Evolutionary conservation across 2,888 invertebrate genomes (phyloP), one percentile per base, ranked within the genome.

Genomic region (Pseudoips prasinana): DNA sequence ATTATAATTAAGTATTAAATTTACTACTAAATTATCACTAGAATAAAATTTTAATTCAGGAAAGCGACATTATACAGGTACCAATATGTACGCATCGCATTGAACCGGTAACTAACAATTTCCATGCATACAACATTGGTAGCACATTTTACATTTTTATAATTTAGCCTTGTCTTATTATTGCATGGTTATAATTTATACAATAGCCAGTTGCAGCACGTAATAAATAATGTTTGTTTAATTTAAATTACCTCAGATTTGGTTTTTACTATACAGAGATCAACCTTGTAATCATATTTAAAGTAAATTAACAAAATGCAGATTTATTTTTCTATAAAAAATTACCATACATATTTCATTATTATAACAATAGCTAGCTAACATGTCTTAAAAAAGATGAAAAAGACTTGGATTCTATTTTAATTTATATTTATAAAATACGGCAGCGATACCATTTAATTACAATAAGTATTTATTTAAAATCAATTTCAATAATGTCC

Each of bases 401-500:
- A 85, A 68, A 87, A 84, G 85, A 86, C 79, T 81, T 70, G 72
- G 82, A 76, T 76, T 81, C 81, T 82, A 76, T 75, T 81, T 80
- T 79, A 85, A 83, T 77, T 77, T 71, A 76, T 72, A 79, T 84
- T 86, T 84, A 86, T 85, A 84, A 82, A 82, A 86, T 82, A 86
- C 82, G 85, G 86, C 87, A 81, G 85, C 86, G 55, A 77, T 84
- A 85, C 79, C 83, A 76, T 85, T 80, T 81, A 75, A 84, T 86
- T 85, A 87, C 81, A 84, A 80, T 86, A 83, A 80, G 82, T 85
- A 83, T 85, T 82, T 80, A 80, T 78, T 80, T 80, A 77, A 83
- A 83, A 83, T 82, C 81, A 87, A 86, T 87, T 87, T 87, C 76
- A 85, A 87, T 87, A 87, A 83, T 77, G 88, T 88, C 87, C 84